Evolutionary conservation across 2,888 invertebrate genomes (phyloP), one percentile per base, ranked within the genome.

Genomic region (Drosophila suboccidentalis): DNA sequence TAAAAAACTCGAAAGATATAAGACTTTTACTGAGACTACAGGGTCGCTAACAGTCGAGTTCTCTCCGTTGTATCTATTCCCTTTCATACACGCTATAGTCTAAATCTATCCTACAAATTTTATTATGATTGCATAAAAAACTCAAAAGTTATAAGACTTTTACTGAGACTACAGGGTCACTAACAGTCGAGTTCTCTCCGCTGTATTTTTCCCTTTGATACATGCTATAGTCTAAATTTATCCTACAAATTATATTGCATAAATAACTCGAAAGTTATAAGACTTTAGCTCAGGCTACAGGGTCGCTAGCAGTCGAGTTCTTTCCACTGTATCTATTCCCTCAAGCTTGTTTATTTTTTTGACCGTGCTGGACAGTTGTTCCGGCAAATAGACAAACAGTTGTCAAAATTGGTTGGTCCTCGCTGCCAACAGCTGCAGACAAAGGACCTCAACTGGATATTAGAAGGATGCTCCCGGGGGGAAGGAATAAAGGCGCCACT

Each of bases 311-410:
- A n/a, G 38, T 38, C 6, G n/a, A 2, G 38, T n/a, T 13, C 36
- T 5, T 0, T 13, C 5, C 1, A 36, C 13, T 5, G 5, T 2
- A n/a, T 13, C 6, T 6, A 5, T 36, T 0, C 5, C 36, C 3
- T 4, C 13, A 5, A 38, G 15, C 36, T 44, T 26, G 26, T 26
- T 32, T 49, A n/a, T 59, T 46, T 58, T 51, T 59, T 58, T 26
- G 43, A 11, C 22, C 4, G 36, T 17, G 17, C 43, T 15, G 19
- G 34, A 47, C 71, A 68, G 69, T 74, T 66, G 62, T 76, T 65
- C 63, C 58, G 73, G 62, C 82, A 85, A 87, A 87, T 89, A 71
- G 84, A 87, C 84, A 85, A 89, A 85, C 84, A 89, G 82, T 89
- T 89, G 84, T 71, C 89, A 67, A 85, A 85, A 85, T 85, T 85